Evolutionary conservation across 2,888 invertebrate species (phyloP).

Genomic region (Gonocerus acuteangulatus): DNA sequence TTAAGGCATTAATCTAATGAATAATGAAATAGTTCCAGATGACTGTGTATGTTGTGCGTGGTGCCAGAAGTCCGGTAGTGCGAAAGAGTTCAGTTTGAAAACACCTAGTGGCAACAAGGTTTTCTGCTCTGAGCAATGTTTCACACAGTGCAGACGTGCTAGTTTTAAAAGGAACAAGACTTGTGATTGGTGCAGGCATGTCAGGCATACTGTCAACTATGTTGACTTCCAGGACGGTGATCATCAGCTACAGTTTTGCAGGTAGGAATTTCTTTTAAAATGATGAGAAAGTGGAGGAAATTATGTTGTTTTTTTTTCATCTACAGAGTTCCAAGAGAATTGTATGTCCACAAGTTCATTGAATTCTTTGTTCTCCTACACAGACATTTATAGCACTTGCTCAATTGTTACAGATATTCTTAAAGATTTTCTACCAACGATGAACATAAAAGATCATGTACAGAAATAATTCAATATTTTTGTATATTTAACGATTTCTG

Average conservation of each 20-base stretch:
- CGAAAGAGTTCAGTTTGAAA: slow-evolving; percentile 38
- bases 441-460: no score
- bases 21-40: slow-evolving; percentile 29
- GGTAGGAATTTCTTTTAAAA: slow-evolving; percentile 40
- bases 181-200: slow-evolving; percentile 89
- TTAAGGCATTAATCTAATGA: background rate
- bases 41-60: slow-evolving; percentile 53
- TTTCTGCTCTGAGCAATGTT: slow-evolving; percentile 84
- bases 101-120: slow-evolving; percentile 46
- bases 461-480: no score
- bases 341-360: background rate
- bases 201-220: slow-evolving; percentile 81
- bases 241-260: slow-evolving; percentile 75
- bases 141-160: slow-evolving; percentile 79
- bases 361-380: no score
- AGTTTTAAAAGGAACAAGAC: slow-evolving; percentile 86
- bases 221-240: slow-evolving; percentile 89
- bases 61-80: slow-evolving; percentile 54
- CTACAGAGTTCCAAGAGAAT: no score
- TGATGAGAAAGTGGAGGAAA: background rate
- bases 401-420: no score
- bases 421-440: no score
- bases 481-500: no score
- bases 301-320: no score
- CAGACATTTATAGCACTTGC: no score